phyloP scores from a whole-genome alignment of 1,140 invertebrate genomes.

The Charaxes varanes region DNA sequence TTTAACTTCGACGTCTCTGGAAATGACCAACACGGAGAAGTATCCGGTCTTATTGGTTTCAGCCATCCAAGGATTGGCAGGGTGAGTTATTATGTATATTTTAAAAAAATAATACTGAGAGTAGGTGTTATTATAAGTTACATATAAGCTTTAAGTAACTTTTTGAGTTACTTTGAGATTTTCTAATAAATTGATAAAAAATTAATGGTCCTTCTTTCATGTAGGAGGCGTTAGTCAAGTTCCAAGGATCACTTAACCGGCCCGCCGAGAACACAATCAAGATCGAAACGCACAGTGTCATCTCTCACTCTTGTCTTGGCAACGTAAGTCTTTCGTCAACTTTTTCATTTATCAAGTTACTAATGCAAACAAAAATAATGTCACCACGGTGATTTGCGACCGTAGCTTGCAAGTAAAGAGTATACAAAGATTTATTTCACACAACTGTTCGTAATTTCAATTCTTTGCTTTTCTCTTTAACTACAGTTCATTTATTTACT shows the following conservation, averaged over 20 bases:
- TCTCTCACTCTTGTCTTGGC: conserved; percentile 48
- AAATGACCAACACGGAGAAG: conserved; percentile 61
- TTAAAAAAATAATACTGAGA: background rate
- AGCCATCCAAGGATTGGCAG: conserved; percentile 79
- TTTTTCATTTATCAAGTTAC: no score
- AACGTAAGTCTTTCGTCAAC: conserved; percentile 53
- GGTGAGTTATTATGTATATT: conserved; percentile 44
- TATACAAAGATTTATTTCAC: background rate
- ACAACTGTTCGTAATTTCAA: background rate
- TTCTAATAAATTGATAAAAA: no score
- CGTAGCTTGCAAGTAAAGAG: no score
- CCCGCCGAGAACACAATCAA: conserved; percentile 34
- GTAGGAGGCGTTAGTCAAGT: conserved; percentile 47
- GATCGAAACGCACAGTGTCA: conserved; percentile 38
- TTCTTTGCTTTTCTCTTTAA: background rate
- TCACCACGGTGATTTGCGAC: no score
- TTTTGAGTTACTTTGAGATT: no score
- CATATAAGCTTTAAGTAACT: no score
- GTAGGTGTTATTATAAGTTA: background rate
- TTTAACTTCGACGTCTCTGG: conserved; percentile 65
- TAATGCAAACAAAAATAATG: no score
- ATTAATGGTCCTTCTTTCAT: conserved; percentile 9
- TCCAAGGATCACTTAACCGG: conserved; percentile 29
- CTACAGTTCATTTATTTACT: background rate
- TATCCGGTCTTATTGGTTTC: conserved; percentile 76